Conservation (phyloP, 1,140 invertebrate species). For the Macrotrachela quadricornifera region DNA sequence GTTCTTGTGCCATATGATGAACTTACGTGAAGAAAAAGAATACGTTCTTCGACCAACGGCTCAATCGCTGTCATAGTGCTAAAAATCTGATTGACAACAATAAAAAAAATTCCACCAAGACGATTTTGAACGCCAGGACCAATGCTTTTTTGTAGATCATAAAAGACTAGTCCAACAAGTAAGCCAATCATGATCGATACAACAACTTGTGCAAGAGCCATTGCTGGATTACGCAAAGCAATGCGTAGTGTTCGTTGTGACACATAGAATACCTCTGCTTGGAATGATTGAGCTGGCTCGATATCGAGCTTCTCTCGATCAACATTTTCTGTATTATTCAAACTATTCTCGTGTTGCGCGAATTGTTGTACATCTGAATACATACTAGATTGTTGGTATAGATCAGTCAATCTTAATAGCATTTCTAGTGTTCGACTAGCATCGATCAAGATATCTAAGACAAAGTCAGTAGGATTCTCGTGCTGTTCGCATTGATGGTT, state of each 20-base stretch:
- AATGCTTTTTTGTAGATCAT: slow-evolving; percentile 15
- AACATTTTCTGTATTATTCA: not conserved
- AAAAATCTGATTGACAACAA: slow-evolving; percentile 27
- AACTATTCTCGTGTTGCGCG: too few species aligned
- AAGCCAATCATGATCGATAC: slow-evolving; percentile 20
- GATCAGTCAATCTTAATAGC: too few species aligned
- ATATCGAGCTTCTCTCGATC: too few species aligned
- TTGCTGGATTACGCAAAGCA: slow-evolving; percentile 19
- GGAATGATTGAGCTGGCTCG: too few species aligned
- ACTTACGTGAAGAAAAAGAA: slow-evolving; percentile 23
- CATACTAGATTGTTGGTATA: not conserved
- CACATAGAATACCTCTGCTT: slow-evolving; percentile 12
- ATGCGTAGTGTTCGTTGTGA: slow-evolving; percentile 18
- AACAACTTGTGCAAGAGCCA: slow-evolving; percentile 18
- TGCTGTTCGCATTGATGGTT: slow-evolving; percentile 23
- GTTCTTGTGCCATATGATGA: too few species aligned
- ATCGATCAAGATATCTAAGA: slow-evolving; percentile 24
- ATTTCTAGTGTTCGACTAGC: too few species aligned
- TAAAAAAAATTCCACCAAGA: slow-evolving; percentile 26
- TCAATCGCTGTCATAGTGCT: slow-evolving; percentile 24
- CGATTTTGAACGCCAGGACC: slow-evolving; percentile 21
- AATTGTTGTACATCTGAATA: slow-evolving; percentile 1
- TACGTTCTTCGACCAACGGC: slow-evolving; percentile 25
- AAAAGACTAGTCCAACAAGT: slow-evolving; percentile 25
- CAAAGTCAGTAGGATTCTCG: slow-evolving; percentile 29